A percentile compares a stretch with the other conserved stretches of the same genome.
Conservation (phyloP, 2,888 invertebrate genomes). For the Ceratothoa steindachneri region DNA sequence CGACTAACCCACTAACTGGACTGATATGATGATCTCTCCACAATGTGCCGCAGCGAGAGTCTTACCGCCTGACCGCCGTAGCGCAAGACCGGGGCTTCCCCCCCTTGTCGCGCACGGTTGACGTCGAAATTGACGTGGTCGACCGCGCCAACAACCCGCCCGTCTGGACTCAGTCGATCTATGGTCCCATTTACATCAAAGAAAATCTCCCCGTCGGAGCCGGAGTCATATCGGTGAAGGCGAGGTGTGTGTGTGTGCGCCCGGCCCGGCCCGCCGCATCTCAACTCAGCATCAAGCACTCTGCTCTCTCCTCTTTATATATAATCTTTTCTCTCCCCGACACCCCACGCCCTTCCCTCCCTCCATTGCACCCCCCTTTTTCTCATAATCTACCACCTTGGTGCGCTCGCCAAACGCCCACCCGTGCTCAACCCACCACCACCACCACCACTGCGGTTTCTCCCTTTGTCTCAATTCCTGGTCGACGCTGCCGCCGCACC, state of each 20-base stretch:
- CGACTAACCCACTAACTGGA: slow-evolving; percentile 9
- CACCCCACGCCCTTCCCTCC: not conserved
- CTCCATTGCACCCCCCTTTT: not conserved
- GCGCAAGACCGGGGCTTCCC: slow-evolving; percentile 96
- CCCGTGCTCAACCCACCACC: not conserved
- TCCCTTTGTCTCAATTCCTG: no score
- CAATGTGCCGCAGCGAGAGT: slow-evolving; percentile 71
- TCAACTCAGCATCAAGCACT: slow-evolving; percentile 1
- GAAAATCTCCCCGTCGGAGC: slow-evolving; percentile 96
- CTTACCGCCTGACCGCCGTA: slow-evolving; percentile 96
- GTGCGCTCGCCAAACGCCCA: not conserved
- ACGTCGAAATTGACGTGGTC: slow-evolving; percentile 97
- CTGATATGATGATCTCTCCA: slow-evolving; percentile 9
- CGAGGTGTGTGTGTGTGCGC: slow-evolving; percentile 67
- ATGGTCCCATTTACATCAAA: slow-evolving; percentile 95
- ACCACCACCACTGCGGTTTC: not conserved
- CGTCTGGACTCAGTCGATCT: slow-evolving; percentile 92
- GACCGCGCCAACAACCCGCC: slow-evolving; percentile 96
- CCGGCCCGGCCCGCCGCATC: slow-evolving; percentile 36
- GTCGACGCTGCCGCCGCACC: no score
- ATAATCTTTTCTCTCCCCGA: slow-evolving; percentile 8
- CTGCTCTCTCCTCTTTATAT: not conserved
- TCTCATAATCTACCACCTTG: no score
- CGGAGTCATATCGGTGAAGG: slow-evolving; percentile 96
- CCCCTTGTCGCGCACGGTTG: slow-evolving; percentile 90